Evolutionary conservation across 2,888 invertebrate species (phyloP).

Genomic region (Agrilus cyanescens): DNA sequence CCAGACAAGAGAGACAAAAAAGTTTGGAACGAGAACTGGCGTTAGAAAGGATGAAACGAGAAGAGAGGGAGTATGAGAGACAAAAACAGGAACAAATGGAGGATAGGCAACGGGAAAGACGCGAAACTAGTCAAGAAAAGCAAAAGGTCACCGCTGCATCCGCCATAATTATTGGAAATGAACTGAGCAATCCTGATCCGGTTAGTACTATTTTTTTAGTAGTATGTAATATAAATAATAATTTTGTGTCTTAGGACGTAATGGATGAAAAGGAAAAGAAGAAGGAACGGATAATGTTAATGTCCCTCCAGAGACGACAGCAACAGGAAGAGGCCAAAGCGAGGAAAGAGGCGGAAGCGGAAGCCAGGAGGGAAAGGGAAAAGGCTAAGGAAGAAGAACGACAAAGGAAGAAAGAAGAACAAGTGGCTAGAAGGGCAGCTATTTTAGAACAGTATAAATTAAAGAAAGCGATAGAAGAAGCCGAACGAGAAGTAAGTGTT

Average conservation of each 20-base stretch:
- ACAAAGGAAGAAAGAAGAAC: slow-evolving; percentile 65
- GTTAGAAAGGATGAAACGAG: slow-evolving; percentile 35
- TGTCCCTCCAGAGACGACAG: slow-evolving; percentile 81
- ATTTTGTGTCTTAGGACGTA: slow-evolving; percentile 46
- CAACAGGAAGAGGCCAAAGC: slow-evolving; percentile 80
- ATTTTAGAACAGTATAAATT: slow-evolving; percentile 89
- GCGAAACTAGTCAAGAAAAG: slow-evolving; percentile 37
- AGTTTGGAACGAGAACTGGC: slow-evolving; percentile 39
- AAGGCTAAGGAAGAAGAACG: slow-evolving; percentile 65
- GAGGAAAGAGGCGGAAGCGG: slow-evolving; percentile 71
- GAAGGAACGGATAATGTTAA: slow-evolving; percentile 81
- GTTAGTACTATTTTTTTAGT: slow-evolving; percentile 34
- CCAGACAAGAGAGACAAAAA: slow-evolving; percentile 25
- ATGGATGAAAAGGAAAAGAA: slow-evolving; percentile 87
- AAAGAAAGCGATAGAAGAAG: slow-evolving; percentile 87
- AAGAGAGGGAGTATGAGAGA: slow-evolving; percentile 30
- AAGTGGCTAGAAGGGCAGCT: slow-evolving; percentile 71
- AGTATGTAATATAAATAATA: slow-evolving; percentile 3
- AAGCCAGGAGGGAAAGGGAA: slow-evolving; percentile 63
- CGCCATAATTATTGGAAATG: slow-evolving; percentile 56
- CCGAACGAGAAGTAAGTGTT: slow-evolving; percentile 62
- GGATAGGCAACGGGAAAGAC: slow-evolving; percentile 32
- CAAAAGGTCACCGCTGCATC: slow-evolving; percentile 35
- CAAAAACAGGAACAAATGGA: slow-evolving; percentile 20
- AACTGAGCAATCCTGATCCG: slow-evolving; percentile 53